Evolutionary conservation across 1,140 invertebrate genomes (phyloP).

Genomic region (Eupristina koningsbergeri): DNA sequence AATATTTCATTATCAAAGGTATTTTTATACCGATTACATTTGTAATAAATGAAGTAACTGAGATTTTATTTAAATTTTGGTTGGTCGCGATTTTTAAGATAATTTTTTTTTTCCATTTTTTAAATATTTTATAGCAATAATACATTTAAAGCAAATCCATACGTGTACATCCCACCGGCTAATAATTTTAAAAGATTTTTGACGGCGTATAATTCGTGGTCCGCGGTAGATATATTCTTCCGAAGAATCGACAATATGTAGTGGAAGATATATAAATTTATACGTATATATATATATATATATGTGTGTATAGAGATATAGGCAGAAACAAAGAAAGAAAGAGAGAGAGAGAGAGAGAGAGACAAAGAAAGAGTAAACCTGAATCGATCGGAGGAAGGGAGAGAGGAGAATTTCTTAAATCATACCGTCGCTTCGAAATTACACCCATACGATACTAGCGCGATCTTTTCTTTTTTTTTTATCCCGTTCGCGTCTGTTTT

Average conservation of each 20-base stretch:
- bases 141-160: slow-evolving; percentile 3
- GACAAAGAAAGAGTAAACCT: slow-evolving; percentile 3
- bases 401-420: slow-evolving; percentile 39
- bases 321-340: background rate
- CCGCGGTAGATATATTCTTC: background rate
- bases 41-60: background rate
- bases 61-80: background rate
- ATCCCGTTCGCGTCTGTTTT: slow-evolving; percentile 51
- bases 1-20: background rate
- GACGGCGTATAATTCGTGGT: slow-evolving; percentile 27
- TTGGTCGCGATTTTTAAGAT: background rate
- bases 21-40: no score
- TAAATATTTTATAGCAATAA: background rate
- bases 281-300: no score
- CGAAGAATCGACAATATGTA: background rate
- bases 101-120: slow-evolving; percentile 4
- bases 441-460: slow-evolving; percentile 21
- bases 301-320: no score
- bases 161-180: background rate
- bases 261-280: no score
- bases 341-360: background rate
- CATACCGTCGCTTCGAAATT: slow-evolving; percentile 38
- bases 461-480: slow-evolving; percentile 50
- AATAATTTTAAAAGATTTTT: slow-evolving; percentile 40
- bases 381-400: background rate